Evolutionary conservation across 92 coral and sea anemone species (phyloP).

Genomic region (Palythoa grandis): DNA sequence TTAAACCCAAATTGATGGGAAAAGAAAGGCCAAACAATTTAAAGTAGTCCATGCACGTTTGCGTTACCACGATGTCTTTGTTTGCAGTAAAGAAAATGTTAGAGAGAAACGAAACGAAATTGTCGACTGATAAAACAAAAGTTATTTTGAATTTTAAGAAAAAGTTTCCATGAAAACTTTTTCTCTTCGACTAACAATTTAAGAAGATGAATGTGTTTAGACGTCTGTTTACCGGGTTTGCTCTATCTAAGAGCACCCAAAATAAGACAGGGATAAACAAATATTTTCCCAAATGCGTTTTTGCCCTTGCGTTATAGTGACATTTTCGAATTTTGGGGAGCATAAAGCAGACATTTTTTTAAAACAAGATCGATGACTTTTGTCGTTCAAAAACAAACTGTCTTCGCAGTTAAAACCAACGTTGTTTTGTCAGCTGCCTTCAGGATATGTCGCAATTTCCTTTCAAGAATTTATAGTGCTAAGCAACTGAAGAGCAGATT

Average conservation of each 20-base stretch:
- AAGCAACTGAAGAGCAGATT: neutral
- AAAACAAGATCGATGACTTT: constrained; percentile 18
- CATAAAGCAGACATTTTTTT: constrained; percentile 4
- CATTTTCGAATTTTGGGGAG: neutral
- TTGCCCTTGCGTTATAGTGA: constrained; percentile 15
- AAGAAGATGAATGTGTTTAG: neutral
- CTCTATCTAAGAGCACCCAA: neutral
- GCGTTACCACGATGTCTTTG: neutral
- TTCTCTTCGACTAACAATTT: neutral
- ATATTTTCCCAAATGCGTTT: constrained; percentile 15
- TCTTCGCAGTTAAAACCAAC: constrained; percentile 39
- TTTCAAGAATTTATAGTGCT: neutral
- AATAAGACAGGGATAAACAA: neutral
- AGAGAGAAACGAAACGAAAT: neutral
- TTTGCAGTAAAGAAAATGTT: neutral
- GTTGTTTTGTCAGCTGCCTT: constrained; percentile 66
- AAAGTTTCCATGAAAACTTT: constrained; percentile 8
- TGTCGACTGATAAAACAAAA: neutral
- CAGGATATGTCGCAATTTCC: constrained; percentile 58
- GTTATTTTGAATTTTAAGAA: neutral
- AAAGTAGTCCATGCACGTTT: neutral
- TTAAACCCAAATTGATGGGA: neutral
- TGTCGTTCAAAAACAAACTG: constrained; percentile 48
- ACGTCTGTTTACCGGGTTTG: neutral
- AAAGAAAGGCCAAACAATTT: constrained; percentile 18